Evolutionary conservation across 2,888 invertebrate genomes (phyloP).

Genomic region (Thalpophila matura): DNA sequence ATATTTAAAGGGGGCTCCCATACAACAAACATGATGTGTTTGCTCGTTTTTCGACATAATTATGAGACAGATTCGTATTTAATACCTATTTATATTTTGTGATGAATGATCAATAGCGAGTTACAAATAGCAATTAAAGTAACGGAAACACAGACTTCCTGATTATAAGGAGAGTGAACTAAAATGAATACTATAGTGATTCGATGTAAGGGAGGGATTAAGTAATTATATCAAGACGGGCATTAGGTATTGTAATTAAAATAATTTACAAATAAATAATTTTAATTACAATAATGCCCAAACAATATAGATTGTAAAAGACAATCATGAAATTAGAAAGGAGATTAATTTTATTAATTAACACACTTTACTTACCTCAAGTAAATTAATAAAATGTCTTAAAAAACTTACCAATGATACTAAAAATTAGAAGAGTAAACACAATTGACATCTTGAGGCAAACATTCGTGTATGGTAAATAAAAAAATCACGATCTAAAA

Average conservation of each 20-base stretch:
- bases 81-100: constrained; percentile 7
- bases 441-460: constrained; percentile 74
- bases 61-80: not conserved
- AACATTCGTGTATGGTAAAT: constrained; percentile 67
- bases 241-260: too few relatives aligned
- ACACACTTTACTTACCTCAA: too few relatives aligned
- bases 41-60: too few relatives aligned
- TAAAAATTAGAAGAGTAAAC: constrained; percentile 68
- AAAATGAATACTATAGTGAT: not conserved
- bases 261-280: too few relatives aligned
- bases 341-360: too few relatives aligned
- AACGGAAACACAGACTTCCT: constrained; percentile 27
- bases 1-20: too few relatives aligned
- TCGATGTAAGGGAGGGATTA: not conserved
- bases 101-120: constrained; percentile 6
- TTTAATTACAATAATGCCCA: too few relatives aligned
- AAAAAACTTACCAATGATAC: constrained; percentile 72
- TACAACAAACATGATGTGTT: too few relatives aligned
- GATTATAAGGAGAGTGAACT: constrained; percentile 6
- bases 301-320: too few relatives aligned
- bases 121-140: constrained; percentile 41
- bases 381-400: not conserved
- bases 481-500: constrained; percentile 20
- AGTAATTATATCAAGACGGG: too few relatives aligned
- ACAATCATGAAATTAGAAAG: too few relatives aligned